Conservation (phyloP, 2,888 invertebrate genomes). For the Minunthozetes semirufus region DNA sequence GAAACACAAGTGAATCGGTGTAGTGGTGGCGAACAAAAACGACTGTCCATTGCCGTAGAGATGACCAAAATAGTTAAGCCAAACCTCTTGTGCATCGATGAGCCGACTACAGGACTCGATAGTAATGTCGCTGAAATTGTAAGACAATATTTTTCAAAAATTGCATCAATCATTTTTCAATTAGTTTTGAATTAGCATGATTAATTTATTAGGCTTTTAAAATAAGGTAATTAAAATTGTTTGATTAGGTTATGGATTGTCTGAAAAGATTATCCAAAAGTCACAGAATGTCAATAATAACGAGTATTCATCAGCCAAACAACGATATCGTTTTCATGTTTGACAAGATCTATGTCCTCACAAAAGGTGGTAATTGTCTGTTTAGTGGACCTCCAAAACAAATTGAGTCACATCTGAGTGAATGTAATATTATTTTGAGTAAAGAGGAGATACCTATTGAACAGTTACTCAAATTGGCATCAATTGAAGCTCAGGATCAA, state of each 20-base stretch:
- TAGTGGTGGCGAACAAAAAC: background rate
- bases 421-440: background rate
- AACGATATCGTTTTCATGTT: background rate
- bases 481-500: no score
- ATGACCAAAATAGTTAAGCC: background rate
- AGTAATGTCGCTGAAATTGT: background rate
- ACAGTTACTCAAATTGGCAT: background rate
- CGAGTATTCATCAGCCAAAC: slow-evolving; percentile 6
- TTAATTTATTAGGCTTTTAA: no score
- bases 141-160: no score
- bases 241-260: background rate
- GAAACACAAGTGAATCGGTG: background rate
- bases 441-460: background rate
- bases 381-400: background rate
- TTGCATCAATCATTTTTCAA: no score
- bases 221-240: no score
- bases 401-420: background rate
- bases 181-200: no score
- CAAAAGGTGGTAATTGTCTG: background rate
- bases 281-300: background rate
- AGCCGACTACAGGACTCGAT: background rate
- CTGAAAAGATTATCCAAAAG: background rate
- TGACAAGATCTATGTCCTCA: background rate
- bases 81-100: background rate
- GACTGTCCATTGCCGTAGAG: background rate